phyloP scores from a whole-genome alignment of 2,797 vertebrate genomes.

The Decapterus maruadsi region DNA sequence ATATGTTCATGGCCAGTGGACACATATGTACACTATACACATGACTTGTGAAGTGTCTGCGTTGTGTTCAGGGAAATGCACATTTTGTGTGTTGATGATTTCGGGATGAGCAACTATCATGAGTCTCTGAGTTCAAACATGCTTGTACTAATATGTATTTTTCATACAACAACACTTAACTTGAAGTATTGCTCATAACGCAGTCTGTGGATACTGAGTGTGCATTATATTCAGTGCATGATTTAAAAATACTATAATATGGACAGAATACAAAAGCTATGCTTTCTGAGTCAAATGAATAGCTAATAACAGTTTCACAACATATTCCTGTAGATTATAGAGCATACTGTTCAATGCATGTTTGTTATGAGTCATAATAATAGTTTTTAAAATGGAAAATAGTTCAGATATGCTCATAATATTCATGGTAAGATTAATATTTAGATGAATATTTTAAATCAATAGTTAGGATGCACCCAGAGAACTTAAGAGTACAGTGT shows the following conservation, averaged over 20 bases:
- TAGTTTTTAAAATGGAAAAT: constrained; percentile 19
- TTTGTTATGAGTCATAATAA: constrained; percentile 27
- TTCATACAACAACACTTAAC: constrained; percentile 3
- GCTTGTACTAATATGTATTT: constrained; percentile 18
- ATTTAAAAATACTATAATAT: constrained; percentile 32
- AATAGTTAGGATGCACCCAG: constrained; percentile 28
- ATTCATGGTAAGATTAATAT: constrained; percentile 24
- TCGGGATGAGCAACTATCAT: constrained; percentile 6
- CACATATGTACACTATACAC: constrained; percentile 32
- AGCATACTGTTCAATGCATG: not conserved
- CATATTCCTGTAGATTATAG: constrained; percentile 20
- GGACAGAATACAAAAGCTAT: constrained; percentile 1
- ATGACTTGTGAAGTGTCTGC: constrained; percentile 32
- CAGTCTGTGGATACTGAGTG: not conserved
- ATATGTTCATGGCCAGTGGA: constrained; percentile 38
- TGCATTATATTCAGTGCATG: constrained; percentile 14
- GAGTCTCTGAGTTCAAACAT: not conserved
- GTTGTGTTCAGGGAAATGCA: constrained; percentile 8
- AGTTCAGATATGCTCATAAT: constrained; percentile 13
- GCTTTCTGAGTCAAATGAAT: constrained; percentile 1
- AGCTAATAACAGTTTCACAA: constrained; percentile 10
- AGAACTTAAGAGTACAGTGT: constrained; percentile 23
- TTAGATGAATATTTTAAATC: constrained; percentile 29
- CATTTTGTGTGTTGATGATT: constrained; percentile 10
- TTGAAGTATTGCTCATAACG: constrained; percentile 24